A percentile compares a stretch with the other conserved stretches of the same genome.
Evolutionary conservation across 1,140 invertebrate genomes (phyloP).

Genomic region (Platyura marginata): DNA sequence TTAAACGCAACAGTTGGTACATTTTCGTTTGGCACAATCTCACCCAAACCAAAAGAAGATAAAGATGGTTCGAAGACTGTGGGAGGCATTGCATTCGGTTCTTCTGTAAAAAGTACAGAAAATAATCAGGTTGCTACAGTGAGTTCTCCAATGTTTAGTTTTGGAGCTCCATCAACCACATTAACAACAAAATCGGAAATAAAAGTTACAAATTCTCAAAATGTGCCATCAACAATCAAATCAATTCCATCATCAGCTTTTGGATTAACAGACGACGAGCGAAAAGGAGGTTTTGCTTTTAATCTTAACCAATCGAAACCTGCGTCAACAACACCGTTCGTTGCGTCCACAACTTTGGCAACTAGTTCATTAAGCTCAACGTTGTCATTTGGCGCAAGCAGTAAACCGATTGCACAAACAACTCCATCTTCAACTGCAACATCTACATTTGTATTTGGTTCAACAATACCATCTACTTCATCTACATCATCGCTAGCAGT

Average conservation of each 20-base stretch:
- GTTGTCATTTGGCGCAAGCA: too few species aligned
- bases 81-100: constrained; percentile 4
- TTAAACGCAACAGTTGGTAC: background rate
- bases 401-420: background rate
- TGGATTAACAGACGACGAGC: too few species aligned
- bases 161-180: background rate
- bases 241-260: too few species aligned
- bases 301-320: background rate
- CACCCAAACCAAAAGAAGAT: constrained; percentile 4
- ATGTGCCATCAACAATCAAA: background rate
- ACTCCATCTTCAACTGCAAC: background rate
- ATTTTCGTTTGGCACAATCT: background rate
- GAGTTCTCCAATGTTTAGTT: background rate
- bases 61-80: constrained; percentile 1
- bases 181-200: background rate
- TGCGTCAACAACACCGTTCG: background rate
- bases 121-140: background rate
- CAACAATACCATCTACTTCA: constrained; percentile 1
- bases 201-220: background rate
- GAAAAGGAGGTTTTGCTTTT: background rate
- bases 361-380: too few species aligned
- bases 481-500: background rate
- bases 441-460: constrained; percentile 4
- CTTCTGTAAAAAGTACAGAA: constrained; percentile 1
- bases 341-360: background rate